Evolutionary conservation across 2,888 invertebrate genomes (phyloP).

Genomic region (Zonitis immaculata): DNA sequence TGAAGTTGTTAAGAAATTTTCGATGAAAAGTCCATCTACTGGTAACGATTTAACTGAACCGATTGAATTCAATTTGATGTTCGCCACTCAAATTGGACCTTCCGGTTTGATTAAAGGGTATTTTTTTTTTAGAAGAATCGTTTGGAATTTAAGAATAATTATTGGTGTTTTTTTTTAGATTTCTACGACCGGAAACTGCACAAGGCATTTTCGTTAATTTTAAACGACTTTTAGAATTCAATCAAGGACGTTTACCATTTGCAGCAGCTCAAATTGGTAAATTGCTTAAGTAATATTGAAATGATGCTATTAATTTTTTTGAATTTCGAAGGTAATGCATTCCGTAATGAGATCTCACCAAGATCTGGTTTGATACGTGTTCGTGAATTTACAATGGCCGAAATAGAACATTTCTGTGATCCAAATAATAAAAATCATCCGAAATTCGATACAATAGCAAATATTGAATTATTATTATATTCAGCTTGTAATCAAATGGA

Average conservation of each 20-base stretch:
- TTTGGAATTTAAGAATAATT: too few relatives aligned
- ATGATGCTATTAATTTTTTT: too few relatives aligned
- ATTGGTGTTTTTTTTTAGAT: slow-evolving; percentile 50
- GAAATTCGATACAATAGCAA: slow-evolving; percentile 76
- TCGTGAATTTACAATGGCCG: slow-evolving; percentile 99
- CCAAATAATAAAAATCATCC: slow-evolving; percentile 81
- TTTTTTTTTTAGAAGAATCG: slow-evolving; percentile 5
- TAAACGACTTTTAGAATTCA: slow-evolving; percentile 94
- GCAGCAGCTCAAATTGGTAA: slow-evolving; percentile 99
- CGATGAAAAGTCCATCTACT: slow-evolving; percentile 93
- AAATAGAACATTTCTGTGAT: slow-evolving; percentile 99
- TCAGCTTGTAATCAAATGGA: slow-evolving; percentile 98
- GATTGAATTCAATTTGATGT: slow-evolving; percentile 99
- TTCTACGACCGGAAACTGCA: slow-evolving; percentile 96
- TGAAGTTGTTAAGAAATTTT: slow-evolving; percentile 74
- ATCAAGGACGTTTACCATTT: slow-evolving; percentile 93
- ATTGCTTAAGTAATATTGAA: too few relatives aligned
- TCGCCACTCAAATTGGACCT: slow-evolving; percentile 96
- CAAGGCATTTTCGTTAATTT: slow-evolving; percentile 99
- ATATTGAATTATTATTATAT: slow-evolving; percentile 76
- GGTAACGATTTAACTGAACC: slow-evolving; percentile 94
- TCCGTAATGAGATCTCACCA: slow-evolving; percentile 99
- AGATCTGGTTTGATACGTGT: slow-evolving; percentile 92
- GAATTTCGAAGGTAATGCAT: too few relatives aligned
- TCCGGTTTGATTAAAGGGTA: slow-evolving; percentile 88